A percentile compares a stretch with the other conserved stretches of the same genome.
Conservation (phyloP, 2,888 invertebrate genomes). For the Acrobasis consociella region DNA sequence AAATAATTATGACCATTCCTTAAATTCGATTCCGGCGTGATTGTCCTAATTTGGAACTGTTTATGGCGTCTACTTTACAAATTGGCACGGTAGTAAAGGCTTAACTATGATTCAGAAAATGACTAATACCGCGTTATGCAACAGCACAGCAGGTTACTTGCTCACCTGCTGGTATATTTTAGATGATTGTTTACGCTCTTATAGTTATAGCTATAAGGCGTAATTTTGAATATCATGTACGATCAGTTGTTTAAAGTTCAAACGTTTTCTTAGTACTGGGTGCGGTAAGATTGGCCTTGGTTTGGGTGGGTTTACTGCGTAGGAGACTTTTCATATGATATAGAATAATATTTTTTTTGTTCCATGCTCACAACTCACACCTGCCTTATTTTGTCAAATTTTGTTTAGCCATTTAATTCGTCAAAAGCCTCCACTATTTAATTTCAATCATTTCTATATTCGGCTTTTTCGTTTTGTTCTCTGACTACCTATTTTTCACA, state of each 20-base stretch:
- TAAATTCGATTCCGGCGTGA: neutral
- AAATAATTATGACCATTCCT: neutral
- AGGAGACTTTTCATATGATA: neutral
- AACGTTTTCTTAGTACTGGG: constrained; percentile 10
- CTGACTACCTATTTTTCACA: no score
- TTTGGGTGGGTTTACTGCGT: neutral
- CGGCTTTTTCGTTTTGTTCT: neutral
- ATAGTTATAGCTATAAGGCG: neutral
- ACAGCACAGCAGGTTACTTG: constrained; percentile 14
- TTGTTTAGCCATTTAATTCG: no score
- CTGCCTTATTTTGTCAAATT: no score
- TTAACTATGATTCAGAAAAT: constrained; percentile 22
- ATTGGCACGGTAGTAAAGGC: constrained; percentile 8
- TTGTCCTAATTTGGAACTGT: constrained; percentile 17
- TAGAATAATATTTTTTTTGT: neutral
- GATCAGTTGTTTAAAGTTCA: constrained; percentile 20
- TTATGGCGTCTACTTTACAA: constrained; percentile 18
- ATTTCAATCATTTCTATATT: no score
- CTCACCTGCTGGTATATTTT: constrained; percentile 9
- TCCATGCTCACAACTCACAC: no score
- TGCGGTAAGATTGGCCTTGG: neutral
- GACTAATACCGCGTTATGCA: constrained; percentile 24
- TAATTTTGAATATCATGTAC: neutral
- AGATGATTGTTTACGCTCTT: neutral
- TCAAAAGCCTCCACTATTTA: no score